Evolutionary conservation across 2,797 vertebrate species (phyloP), one percentile per base, ranked within the genome.

Genomic region (Acipenser ruthenus): DNA sequence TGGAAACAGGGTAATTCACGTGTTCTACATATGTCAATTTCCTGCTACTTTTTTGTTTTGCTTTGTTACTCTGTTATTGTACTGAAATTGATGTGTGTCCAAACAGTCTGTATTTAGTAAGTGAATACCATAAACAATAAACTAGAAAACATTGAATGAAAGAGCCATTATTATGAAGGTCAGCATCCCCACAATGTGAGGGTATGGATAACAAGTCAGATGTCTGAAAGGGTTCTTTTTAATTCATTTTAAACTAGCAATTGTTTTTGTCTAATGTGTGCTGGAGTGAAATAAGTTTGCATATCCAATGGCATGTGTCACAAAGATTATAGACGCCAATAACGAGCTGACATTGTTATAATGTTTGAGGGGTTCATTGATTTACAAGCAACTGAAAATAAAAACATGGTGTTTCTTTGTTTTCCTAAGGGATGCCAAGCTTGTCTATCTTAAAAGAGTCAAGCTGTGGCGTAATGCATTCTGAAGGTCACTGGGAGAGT

Each of bases 1-100:
- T 98, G 95, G 95, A 86, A 91, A 77, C 60, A 80, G 87, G 93
- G 95, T 96, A 86, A 85, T 67, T n/a, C 23, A 37, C 2, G 23
- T 37, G 23, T 37, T 37, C 23, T 37, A 3, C 23, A 37, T 37
- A 37, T 37, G 23, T 4, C 23, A 37, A 37, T 37, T 37, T 37
- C 23, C 23, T 37, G 23, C 23, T 37, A 37, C 23, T 37, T 37
- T 37, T 37, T 37, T 37, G 2, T 37, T 37, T 37, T 37, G 23
- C 23, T 37, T 37, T 37, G 23, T 37, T 37, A 37, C 23, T 37
- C 23, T 37, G 2, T 37, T 37, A 37, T 37, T 37, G 23, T 37
- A 37, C 23, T 37, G 23, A 37, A 37, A 37, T 37, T 37, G 23
- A 23, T 37, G 2, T 37, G 23, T 37, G 2, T 37, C 23, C 23